Conservation (phyloP, 2,113 vertebrate genomes). For the Caloenas nicobarica region DNA sequence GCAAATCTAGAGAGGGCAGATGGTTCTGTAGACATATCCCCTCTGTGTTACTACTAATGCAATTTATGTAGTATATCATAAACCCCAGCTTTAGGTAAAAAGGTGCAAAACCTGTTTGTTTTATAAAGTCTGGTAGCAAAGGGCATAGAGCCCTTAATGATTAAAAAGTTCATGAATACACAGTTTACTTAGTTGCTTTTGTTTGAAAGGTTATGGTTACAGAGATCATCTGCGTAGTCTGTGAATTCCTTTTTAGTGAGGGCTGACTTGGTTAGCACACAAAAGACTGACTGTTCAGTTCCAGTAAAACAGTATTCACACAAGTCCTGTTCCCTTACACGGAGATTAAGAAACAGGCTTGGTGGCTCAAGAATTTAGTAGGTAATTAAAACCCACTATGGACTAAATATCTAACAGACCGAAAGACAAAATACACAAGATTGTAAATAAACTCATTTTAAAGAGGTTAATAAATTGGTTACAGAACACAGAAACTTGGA, state of each 20-base stretch:
- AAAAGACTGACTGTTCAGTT: constrained; percentile 33
- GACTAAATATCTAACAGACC: not conserved
- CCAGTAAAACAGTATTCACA: constrained; percentile 40
- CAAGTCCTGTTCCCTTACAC: not conserved
- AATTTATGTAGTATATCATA: not conserved
- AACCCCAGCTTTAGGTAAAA: not conserved
- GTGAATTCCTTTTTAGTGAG: constrained; percentile 1
- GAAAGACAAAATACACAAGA: not conserved
- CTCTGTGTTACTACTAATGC: not conserved
- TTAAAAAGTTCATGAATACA: not conserved
- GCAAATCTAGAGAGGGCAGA: not conserved
- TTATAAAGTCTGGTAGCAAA: not conserved
- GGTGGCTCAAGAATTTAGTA: not conserved
- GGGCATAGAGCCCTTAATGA: not conserved
- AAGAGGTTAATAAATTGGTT: not conserved
- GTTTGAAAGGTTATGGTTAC: constrained; percentile 1
- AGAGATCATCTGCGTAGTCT: not conserved
- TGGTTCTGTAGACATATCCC: not conserved
- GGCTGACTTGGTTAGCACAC: not conserved
- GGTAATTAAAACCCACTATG: not conserved
- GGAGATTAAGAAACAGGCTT: not conserved
- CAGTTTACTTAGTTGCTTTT: constrained; percentile 20
- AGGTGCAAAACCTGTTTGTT: not conserved
- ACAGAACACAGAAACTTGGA: not conserved
- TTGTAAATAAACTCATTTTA: not conserved